Evolutionary conservation across 2,888 invertebrate species (phyloP).

Genomic region (Thumatha senex): DNA sequence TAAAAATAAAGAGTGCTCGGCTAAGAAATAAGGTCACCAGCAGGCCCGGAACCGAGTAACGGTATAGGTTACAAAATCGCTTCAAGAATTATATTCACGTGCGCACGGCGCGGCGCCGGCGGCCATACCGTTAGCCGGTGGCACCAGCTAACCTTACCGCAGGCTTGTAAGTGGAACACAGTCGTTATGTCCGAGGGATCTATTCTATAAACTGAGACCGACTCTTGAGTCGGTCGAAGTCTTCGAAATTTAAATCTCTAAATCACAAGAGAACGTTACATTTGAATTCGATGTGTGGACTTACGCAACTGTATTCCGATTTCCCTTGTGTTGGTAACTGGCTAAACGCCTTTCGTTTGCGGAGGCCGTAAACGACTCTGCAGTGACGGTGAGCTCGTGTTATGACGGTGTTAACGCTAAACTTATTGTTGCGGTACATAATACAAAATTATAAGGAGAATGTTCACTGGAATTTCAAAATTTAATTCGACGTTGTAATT

Average conservation of each 20-base stretch:
- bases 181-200: slow-evolving; percentile 33
- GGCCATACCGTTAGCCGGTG: slow-evolving; percentile 26
- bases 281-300: slow-evolving; percentile 16
- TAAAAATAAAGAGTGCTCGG: slow-evolving; percentile 75
- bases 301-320: slow-evolving; percentile 52
- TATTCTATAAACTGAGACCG: slow-evolving; percentile 4
- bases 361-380: slow-evolving; percentile 48
- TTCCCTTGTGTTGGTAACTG: slow-evolving; percentile 43
- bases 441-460: slow-evolving; percentile 4
- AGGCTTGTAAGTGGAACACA: slow-evolving; percentile 64
- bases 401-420: neutral
- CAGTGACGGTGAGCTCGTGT: slow-evolving; percentile 25
- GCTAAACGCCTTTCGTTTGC: slow-evolving; percentile 47
- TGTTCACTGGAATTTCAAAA: neutral
- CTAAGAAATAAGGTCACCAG: slow-evolving; percentile 78
- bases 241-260: neutral
- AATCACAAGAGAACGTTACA: slow-evolving; percentile 17
- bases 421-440: neutral
- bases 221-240: neutral
- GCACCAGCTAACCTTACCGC: slow-evolving; percentile 53
- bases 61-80: slow-evolving; percentile 82
- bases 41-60: slow-evolving; percentile 80
- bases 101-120: slow-evolving; percentile 64
- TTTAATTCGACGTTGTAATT: neutral
- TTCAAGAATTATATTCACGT: slow-evolving; percentile 83